A percentile compares a stretch with the other conserved stretches of the same genome.
Evolutionary conservation across 2,888 invertebrate genomes (phyloP).

Genomic region (Pristionchus entomophagus): DNA sequence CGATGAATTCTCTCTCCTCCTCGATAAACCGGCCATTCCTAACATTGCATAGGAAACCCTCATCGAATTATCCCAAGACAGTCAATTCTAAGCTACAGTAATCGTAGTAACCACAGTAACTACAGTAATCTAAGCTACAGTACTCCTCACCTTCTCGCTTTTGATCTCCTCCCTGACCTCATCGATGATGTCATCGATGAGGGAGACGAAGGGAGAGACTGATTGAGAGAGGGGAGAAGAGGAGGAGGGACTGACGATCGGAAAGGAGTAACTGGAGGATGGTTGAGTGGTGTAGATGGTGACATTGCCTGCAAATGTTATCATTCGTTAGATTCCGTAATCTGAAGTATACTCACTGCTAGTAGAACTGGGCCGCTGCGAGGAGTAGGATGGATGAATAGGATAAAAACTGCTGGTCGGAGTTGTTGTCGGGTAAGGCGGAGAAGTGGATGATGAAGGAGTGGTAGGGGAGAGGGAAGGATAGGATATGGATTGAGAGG

Average conservation of each 20-base stretch:
- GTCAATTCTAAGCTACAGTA: no score
- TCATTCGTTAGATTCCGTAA: no score
- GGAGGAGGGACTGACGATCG: background rate
- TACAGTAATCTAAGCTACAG: background rate
- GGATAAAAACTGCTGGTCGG: no score
- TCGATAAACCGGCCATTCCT: no score
- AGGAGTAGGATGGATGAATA: no score
- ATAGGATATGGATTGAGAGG: background rate
- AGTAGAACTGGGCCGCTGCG: no score
- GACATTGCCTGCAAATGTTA: background rate
- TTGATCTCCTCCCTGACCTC: conserved; percentile 67
- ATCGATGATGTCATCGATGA: conserved; percentile 60
- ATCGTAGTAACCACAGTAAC: no score
- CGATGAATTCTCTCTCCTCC: no score
- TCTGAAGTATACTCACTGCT: no score
- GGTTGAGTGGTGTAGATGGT: background rate
- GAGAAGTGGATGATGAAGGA: background rate
- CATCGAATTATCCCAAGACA: no score
- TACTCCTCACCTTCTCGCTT: conserved; percentile 56
- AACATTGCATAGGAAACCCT: no score
- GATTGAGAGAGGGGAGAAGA: background rate
- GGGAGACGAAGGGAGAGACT: background rate
- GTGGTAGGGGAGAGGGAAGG: conserved; percentile 6
- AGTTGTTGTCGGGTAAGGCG: background rate
- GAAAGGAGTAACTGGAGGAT: background rate